phyloP scores from a whole-genome alignment of 1,140 invertebrate genomes.

The Drosophila busckii region DNA sequence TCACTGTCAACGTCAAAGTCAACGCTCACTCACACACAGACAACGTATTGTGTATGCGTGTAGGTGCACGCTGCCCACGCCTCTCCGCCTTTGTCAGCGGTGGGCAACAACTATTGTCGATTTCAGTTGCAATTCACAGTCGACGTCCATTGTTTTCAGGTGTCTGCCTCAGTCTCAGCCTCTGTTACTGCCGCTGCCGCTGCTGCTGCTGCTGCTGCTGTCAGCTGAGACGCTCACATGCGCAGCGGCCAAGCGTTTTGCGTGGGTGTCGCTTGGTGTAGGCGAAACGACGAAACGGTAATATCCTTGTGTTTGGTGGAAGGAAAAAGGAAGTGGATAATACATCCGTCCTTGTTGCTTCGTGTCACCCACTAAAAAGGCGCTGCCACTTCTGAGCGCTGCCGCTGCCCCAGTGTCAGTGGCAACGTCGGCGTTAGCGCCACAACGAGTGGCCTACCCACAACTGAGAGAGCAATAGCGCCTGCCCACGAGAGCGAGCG shows the following conservation, averaged over 20 bases:
- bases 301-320: conserved; percentile 79
- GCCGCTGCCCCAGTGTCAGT: conserved; percentile 6
- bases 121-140: conserved; percentile 9
- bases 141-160: conserved; percentile 25
- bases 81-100: conserved; percentile 20
- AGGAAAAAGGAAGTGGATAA: conserved; percentile 80
- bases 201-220: neutral
- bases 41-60: too few relatives aligned
- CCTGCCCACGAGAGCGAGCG: conserved; percentile 4
- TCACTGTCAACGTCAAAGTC: conserved; percentile 4
- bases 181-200: neutral
- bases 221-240: conserved; percentile 7
- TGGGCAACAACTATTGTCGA: conserved; percentile 30
- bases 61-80: too few relatives aligned
- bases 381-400: conserved; percentile 64
- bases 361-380: conserved; percentile 79
- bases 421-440: conserved; percentile 24
- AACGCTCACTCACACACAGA: conserved; percentile 1
- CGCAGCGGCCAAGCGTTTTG: conserved; percentile 15
- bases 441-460: conserved; percentile 25
- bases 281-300: conserved; percentile 78
- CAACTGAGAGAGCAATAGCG: conserved; percentile 8
- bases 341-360: conserved; percentile 80
- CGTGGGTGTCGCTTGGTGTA: conserved; percentile 28
- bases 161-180: conserved; percentile 14